These are phyloP conservation scores for Sthenelais limicola DNA, from an alignment of 2,888 invertebrate species.

Conservation along the genomic window DNA sequence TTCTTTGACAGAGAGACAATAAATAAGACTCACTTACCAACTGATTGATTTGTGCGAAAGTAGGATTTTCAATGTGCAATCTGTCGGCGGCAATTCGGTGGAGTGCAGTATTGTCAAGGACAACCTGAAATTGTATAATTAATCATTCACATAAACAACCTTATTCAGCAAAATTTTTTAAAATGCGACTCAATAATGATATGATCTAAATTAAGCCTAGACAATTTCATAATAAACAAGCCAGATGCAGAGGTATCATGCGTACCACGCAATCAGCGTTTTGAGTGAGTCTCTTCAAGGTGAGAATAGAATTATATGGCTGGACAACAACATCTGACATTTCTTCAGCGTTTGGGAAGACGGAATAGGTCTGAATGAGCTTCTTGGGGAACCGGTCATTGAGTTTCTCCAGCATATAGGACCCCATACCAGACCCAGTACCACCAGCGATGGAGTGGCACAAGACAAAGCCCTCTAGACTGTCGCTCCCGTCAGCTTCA, in stretches of 20 bases:
- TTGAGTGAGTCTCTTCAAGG: constrained; percentile 92
- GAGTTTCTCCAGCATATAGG: constrained; percentile 77
- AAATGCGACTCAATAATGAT: neutral
- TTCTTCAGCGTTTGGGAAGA: constrained; percentile 89
- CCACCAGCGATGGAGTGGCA: constrained; percentile 99
- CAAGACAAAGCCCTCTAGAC: constrained; percentile 97
- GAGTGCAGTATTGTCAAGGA: constrained; percentile 96
- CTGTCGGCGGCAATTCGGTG: constrained; percentile 83
- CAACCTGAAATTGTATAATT: constrained; percentile 77
- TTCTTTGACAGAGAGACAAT: too few species aligned
- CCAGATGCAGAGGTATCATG: neutral
- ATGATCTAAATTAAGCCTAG: neutral
- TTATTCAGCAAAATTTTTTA: neutral
- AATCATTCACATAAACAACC: too few species aligned
- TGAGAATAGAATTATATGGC: constrained; percentile 83
- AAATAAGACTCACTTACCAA: constrained; percentile 75
- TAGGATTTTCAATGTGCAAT: constrained; percentile 94
- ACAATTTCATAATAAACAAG: neutral
- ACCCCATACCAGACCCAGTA: constrained; percentile 99
- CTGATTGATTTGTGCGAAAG: constrained; percentile 96
- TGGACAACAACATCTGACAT: constrained; percentile 73
- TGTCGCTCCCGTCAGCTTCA: constrained; percentile 98
- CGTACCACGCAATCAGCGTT: constrained; percentile 97
- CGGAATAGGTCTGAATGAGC: constrained; percentile 97
- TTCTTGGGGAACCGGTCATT: constrained; percentile 92